Conservation (phyloP, 1,140 invertebrate species). For the Sesamia nonagrioides region DNA sequence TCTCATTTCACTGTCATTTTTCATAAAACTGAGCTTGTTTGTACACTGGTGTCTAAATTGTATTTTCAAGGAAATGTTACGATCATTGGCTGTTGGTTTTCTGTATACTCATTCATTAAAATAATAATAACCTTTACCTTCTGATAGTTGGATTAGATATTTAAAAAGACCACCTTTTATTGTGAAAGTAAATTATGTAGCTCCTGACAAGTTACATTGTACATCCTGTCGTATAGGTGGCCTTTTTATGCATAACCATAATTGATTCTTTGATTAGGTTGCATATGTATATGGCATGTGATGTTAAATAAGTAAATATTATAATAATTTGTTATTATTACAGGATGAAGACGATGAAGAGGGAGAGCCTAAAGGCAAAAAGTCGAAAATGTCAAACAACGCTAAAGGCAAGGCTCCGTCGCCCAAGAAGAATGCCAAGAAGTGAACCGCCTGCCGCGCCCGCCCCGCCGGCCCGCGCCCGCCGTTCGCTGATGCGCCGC, state of each 20-base stretch:
- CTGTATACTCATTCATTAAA: constrained; percentile 79
- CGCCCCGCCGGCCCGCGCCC: constrained; percentile 50
- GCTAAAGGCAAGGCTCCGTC: constrained; percentile 88
- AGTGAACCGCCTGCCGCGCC: constrained; percentile 72
- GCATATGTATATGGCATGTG: not conserved
- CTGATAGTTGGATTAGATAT: constrained; percentile 57
- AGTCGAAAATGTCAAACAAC: constrained; percentile 90
- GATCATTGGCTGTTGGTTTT: constrained; percentile 85
- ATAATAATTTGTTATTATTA: constrained; percentile 29
- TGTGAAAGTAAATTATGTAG: not conserved
- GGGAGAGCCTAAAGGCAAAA: constrained; percentile 89
- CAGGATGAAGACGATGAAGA: constrained; percentile 90
- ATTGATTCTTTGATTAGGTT: not conserved
- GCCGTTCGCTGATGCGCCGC: constrained; percentile 46
- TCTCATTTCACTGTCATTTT: constrained; percentile 57
- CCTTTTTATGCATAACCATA: not conserved
- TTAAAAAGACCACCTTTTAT: not conserved
- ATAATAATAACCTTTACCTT: constrained; percentile 83
- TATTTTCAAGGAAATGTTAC: constrained; percentile 48
- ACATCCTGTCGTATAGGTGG: not conserved
- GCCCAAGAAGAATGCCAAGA: constrained; percentile 87
- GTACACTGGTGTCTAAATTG: constrained; percentile 51
- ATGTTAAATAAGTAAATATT: not conserved
- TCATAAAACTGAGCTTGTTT: constrained; percentile 64
- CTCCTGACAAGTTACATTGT: not conserved